A percentile compares a stretch with the other conserved stretches of the same genome.
Evolutionary conservation across 2,888 invertebrate genomes (phyloP).

Genomic region (Leptinotarsa peninsularis): DNA sequence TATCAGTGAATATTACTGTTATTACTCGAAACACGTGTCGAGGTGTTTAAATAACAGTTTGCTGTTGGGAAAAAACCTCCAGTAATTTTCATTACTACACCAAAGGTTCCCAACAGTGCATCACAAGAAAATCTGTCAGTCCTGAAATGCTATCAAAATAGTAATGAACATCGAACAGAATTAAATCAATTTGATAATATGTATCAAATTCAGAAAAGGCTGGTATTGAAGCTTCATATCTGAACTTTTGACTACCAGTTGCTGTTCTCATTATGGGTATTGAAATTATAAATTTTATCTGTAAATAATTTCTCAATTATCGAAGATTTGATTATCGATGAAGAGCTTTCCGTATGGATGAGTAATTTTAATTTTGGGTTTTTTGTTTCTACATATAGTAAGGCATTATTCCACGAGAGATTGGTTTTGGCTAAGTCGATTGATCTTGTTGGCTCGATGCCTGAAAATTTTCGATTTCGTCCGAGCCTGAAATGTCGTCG

Average conservation of each 20-base stretch:
- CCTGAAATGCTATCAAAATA: slow-evolving; percentile 39
- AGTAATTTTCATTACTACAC: no score
- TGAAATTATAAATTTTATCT: slow-evolving; percentile 21
- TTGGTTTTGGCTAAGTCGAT: not conserved
- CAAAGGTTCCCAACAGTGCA: no score
- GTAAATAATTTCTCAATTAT: slow-evolving; percentile 33
- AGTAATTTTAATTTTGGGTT: slow-evolving; percentile 31
- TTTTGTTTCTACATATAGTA: slow-evolving; percentile 13
- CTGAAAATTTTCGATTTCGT: not conserved
- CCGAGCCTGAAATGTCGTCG: not conserved
- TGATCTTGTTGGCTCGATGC: not conserved
- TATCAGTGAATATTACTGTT: no score
- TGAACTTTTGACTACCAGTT: not conserved
- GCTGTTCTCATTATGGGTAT: not conserved
- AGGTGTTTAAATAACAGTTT: no score
- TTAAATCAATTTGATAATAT: slow-evolving; percentile 18
- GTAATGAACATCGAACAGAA: slow-evolving; percentile 34
- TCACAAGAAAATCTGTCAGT: not conserved
- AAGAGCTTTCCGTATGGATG: slow-evolving; percentile 33
- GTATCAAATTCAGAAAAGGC: slow-evolving; percentile 28
- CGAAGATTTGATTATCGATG: slow-evolving; percentile 29
- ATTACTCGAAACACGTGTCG: no score
- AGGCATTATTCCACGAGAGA: not conserved
- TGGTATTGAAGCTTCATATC: slow-evolving; percentile 31
- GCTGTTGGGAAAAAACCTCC: no score